A percentile compares a stretch with the other conserved stretches of the same genome.
Conservation (phyloP, 2,888 invertebrate genomes). For the Coleophora flavipennella region DNA sequence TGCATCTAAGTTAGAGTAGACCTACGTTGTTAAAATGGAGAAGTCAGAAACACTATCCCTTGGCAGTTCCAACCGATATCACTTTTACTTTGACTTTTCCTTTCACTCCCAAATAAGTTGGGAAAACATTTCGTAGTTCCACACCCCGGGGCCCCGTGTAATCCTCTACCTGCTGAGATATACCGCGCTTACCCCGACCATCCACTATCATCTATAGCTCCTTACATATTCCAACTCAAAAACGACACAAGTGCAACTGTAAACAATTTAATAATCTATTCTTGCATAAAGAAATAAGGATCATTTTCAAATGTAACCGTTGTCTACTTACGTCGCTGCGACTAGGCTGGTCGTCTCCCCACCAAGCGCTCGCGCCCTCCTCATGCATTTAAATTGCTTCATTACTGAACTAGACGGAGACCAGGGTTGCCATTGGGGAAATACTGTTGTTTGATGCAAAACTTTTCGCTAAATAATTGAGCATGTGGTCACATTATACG, state of each 20-base stretch:
- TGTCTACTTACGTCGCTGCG: constrained; percentile 27
- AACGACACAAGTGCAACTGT: constrained; percentile 16
- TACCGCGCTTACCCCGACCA: constrained; percentile 64
- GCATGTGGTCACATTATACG: not conserved
- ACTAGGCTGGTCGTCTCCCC: constrained; percentile 41
- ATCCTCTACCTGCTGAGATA: constrained; percentile 70
- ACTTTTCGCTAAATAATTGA: constrained; percentile 22
- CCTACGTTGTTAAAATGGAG: no score
- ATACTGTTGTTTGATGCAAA: constrained; percentile 20
- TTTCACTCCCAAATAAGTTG: constrained; percentile 64
- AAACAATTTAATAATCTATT: constrained; percentile 13
- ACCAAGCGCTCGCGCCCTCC: constrained; percentile 69
- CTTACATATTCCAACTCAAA: constrained; percentile 15
- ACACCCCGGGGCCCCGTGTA: constrained; percentile 44
- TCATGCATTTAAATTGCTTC: constrained; percentile 76
- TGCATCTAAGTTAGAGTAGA: no score
- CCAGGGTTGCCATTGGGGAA: constrained; percentile 62
- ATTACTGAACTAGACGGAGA: constrained; percentile 66
- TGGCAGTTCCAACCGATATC: constrained; percentile 27
- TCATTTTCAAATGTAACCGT: constrained; percentile 12
- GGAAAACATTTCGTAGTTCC: constrained; percentile 66
- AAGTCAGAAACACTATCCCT: not conserved
- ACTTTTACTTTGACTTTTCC: constrained; percentile 64
- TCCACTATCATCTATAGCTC: constrained; percentile 70
- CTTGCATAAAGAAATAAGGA: constrained; percentile 15